phyloP scores from a whole-genome alignment of 2,113 vertebrate genomes.

The Holacanthus passer region DNA sequence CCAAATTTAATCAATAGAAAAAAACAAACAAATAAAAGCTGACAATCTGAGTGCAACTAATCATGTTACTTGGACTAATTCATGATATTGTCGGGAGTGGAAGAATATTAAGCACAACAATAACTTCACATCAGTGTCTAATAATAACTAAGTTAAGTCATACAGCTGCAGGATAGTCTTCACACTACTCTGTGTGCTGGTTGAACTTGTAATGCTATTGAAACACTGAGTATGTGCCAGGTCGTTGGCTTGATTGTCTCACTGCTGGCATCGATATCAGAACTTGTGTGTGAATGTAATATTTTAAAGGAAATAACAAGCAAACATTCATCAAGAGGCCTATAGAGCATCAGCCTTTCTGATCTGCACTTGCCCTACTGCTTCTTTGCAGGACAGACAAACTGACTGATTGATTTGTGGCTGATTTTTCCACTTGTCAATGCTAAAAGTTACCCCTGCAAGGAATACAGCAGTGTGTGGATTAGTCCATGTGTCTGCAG shows the following conservation, averaged over 20 bases:
- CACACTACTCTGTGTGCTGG: background rate
- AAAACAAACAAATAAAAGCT: background rate
- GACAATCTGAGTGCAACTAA: background rate
- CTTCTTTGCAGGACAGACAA: background rate
- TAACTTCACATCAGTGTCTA: background rate
- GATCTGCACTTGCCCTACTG: background rate
- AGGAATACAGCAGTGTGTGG: background rate
- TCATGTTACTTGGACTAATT: background rate
- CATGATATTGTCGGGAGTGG: background rate
- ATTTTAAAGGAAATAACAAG: background rate
- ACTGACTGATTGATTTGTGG: background rate
- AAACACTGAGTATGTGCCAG: background rate
- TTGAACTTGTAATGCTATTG: conserved; percentile 7
- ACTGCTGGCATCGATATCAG: background rate
- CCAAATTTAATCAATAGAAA: background rate
- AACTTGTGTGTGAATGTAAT: background rate
- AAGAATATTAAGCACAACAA: background rate
- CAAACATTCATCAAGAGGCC: background rate
- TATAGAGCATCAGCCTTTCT: background rate
- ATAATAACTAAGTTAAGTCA: background rate
- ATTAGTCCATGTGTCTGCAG: background rate
- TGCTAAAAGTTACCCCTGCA: background rate
- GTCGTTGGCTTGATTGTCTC: too few relatives aligned
- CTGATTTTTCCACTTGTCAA: background rate
- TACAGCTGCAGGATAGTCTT: too few relatives aligned